Conservation (phyloP, 2,888 invertebrate genomes). For the Adineta ricciae region DNA sequence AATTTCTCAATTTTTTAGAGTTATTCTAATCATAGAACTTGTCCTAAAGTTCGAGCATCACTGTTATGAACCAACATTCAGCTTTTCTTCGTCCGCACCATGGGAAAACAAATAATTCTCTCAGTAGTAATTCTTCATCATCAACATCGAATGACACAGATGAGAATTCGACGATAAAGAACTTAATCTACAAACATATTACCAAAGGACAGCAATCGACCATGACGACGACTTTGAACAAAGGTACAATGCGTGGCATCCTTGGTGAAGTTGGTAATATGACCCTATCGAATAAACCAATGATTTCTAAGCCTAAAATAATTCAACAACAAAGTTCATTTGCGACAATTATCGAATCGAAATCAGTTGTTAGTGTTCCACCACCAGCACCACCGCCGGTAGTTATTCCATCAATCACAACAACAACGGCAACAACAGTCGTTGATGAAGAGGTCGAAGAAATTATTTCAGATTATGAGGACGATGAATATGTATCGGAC, state of each 20-base stretch:
- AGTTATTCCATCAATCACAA: background rate
- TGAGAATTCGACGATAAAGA: background rate
- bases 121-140: background rate
- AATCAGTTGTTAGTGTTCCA: background rate
- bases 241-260: conserved; percentile 9
- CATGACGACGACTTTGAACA: background rate
- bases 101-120: background rate
- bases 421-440: background rate
- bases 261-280: conserved; percentile 16
- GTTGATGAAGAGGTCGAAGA: background rate
- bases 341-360: background rate
- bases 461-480: background rate
- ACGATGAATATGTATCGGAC: background rate
- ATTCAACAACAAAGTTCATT: background rate
- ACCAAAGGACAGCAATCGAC: background rate
- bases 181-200: background rate
- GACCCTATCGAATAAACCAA: background rate
- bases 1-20: background rate
- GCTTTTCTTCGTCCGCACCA: background rate
- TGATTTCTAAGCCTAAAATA: background rate
- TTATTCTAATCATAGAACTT: background rate
- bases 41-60: background rate
- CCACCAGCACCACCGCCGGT: background rate
- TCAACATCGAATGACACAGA: background rate
- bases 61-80: background rate